phyloP scores from a whole-genome alignment of 2,888 invertebrate species.

The Drosophila flavopinicola region DNA sequence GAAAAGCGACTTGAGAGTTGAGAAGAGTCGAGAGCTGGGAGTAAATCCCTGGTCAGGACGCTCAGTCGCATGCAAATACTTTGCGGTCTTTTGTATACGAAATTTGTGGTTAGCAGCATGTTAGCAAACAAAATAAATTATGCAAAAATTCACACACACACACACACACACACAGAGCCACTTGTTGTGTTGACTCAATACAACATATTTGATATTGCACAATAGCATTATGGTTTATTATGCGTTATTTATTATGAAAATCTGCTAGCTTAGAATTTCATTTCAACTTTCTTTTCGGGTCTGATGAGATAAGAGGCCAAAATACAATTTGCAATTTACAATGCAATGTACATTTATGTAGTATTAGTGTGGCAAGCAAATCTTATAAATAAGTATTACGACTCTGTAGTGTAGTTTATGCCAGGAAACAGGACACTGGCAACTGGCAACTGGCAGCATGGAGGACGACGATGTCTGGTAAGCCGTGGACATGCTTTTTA shows the following conservation, averaged over 20 bases:
- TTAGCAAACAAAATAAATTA: conserved; percentile 69
- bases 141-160: conserved; percentile 56
- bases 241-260: conserved; percentile 74
- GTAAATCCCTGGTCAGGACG: conserved; percentile 7
- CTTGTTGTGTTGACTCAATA: conserved; percentile 61
- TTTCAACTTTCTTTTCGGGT: conserved; percentile 50
- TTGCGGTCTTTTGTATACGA: conserved; percentile 52
- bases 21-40: neutral
- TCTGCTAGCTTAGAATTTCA: conserved; percentile 70
- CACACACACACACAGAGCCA: conserved; percentile 29
- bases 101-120: conserved; percentile 58
- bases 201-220: conserved; percentile 52
- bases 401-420: conserved; percentile 11
- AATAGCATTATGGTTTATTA: conserved; percentile 68
- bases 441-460: too few relatives aligned
- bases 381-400: conserved; percentile 35
- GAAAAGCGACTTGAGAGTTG: conserved; percentile 5
- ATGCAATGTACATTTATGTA: conserved; percentile 27
- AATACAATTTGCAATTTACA: conserved; percentile 69
- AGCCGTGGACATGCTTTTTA: conserved; percentile 64
- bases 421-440: neutral
- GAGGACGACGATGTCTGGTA: too few relatives aligned
- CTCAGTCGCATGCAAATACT: conserved; percentile 41
- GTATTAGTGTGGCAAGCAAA: conserved; percentile 16
- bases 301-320: conserved; percentile 20